Conservation (phyloP, 2,888 invertebrate genomes). For the Epistrophe grossulariae region DNA sequence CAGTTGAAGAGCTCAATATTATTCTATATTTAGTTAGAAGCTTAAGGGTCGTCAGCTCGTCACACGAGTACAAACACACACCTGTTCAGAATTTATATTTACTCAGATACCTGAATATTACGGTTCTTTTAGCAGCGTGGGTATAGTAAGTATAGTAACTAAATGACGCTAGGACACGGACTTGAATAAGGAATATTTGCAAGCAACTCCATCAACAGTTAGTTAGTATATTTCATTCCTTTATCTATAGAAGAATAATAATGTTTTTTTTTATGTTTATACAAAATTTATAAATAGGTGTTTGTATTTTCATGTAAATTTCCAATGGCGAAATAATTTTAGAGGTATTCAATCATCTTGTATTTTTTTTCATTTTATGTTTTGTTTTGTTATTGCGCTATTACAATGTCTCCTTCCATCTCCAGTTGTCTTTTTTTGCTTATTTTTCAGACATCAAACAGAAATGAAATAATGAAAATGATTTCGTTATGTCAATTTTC, state of each 20-base stretch:
- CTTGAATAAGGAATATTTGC: conserved; percentile 17
- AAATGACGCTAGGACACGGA: neutral
- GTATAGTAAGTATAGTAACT: too few relatives aligned
- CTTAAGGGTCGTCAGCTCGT: conserved; percentile 19
- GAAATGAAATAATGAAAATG: conserved; percentile 10
- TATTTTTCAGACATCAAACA: neutral
- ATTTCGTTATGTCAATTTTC: conserved; percentile 8
- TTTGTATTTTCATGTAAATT: conserved; percentile 9
- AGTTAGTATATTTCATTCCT: neutral
- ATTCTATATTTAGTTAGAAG: conserved; percentile 23
- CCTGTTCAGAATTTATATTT: conserved; percentile 31
- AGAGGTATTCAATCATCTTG: conserved; percentile 4
- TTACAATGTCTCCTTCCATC: neutral
- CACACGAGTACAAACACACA: conserved; percentile 9
- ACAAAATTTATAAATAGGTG: conserved; percentile 1
- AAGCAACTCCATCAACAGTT: conserved; percentile 20
- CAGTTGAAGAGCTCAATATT: neutral
- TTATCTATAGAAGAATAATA: neutral
- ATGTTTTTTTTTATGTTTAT: neutral
- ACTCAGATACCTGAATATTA: neutral
- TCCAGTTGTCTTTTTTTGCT: neutral
- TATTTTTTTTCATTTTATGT: neutral
- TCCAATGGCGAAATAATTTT: neutral
- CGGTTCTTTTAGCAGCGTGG: neutral
- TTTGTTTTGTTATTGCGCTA: neutral